Conservation (phyloP, 2,113 vertebrate species). For the Ciconia maguari region DNA sequence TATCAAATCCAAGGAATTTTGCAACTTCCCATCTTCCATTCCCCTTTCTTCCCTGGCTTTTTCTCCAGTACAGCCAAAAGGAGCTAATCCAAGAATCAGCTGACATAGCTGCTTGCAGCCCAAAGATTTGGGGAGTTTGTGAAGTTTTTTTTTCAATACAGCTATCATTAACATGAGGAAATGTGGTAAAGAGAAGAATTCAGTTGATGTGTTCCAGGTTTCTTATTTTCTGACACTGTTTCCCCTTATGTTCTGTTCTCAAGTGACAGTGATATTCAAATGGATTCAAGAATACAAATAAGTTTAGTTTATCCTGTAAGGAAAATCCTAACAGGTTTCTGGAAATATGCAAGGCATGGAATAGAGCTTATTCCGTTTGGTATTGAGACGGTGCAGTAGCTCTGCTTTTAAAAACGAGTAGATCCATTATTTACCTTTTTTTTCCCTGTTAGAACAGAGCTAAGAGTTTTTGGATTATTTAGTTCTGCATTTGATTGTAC, state of each 20-base stretch:
- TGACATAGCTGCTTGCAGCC: neutral
- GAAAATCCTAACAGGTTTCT: neutral
- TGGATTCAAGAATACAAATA: neutral
- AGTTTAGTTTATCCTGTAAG: neutral
- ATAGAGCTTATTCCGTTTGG: neutral
- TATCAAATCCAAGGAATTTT: neutral
- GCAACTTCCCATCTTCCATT: neutral
- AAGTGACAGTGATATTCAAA: neutral
- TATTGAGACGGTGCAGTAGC: neutral
- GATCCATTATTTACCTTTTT: neutral
- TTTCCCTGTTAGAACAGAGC: neutral
- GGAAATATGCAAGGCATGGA: neutral
- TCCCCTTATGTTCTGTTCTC: neutral
- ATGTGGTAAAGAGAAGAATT: neutral
- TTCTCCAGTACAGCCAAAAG: neutral
- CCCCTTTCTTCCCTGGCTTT: neutral
- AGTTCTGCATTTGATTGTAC: neutral
- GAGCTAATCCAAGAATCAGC: neutral
- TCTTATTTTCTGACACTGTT: neutral
- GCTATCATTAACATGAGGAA: neutral
- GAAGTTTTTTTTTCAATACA: neutral
- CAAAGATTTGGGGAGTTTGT: neutral
- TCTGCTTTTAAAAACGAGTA: neutral
- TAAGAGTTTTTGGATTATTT: neutral
- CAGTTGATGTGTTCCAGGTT: neutral